A percentile compares a stretch with the other conserved stretches of the same genome.
phyloP scores from a whole-genome alignment of 1,140 invertebrate species.

The Pogonognathellus flavescens region DNA sequence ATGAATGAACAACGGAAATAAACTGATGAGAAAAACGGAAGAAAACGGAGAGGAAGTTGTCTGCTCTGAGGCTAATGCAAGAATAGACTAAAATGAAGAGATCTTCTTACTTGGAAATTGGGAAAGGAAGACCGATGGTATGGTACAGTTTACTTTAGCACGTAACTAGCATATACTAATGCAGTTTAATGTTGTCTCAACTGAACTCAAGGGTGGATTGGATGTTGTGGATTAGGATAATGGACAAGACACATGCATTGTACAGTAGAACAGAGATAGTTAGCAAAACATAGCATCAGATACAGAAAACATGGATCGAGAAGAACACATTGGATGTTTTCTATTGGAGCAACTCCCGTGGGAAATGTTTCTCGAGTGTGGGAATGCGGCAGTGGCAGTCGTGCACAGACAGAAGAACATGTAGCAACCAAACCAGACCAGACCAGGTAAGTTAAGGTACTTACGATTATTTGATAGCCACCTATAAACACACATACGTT shows the following conservation, averaged over 20 bases:
- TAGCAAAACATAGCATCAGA: slow-evolving; percentile 31
- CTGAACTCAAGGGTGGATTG: slow-evolving; percentile 26
- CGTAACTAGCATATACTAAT: neutral
- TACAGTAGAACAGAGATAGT: slow-evolving; percentile 29
- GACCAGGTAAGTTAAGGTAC: slow-evolving; percentile 32
- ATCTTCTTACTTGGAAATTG: slow-evolving; percentile 3
- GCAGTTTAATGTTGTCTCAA: neutral
- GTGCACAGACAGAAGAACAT: slow-evolving; percentile 40
- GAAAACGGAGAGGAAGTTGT: slow-evolving; percentile 19
- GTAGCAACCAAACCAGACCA: slow-evolving; percentile 32
- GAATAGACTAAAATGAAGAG: slow-evolving; percentile 45
- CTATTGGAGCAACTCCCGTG: slow-evolving; percentile 48
- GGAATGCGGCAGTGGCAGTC: slow-evolving; percentile 50
- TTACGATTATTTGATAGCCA: slow-evolving; percentile 47
- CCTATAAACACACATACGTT: slow-evolving; percentile 42
- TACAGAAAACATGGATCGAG: slow-evolving; percentile 19
- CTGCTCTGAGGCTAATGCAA: slow-evolving; percentile 26
- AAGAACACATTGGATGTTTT: slow-evolving; percentile 36
- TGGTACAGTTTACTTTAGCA: neutral
- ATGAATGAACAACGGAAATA: slow-evolving; percentile 7
- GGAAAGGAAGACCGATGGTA: slow-evolving; percentile 16
- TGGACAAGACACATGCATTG: slow-evolving; percentile 46
- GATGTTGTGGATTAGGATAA: slow-evolving; percentile 42
- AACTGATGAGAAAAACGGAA: slow-evolving; percentile 23
- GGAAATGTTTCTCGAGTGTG: slow-evolving; percentile 52